Base-by-base conservation (phyloP, 2,113 vertebrate species). In the Trematomus loennbergii region DNA sequence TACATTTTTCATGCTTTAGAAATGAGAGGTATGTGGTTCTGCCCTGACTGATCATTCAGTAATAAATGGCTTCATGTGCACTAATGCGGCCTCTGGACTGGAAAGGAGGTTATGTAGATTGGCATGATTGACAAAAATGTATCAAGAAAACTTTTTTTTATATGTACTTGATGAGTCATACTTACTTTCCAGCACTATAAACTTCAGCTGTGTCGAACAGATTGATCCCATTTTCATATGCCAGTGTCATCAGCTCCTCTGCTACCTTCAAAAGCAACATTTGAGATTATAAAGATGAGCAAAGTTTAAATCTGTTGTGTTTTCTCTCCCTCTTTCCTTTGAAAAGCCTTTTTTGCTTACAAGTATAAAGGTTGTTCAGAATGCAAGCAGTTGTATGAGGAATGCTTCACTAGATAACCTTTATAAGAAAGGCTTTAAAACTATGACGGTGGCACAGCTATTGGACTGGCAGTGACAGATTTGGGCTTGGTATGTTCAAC, bases 171-270 rank as follows among this genome's bases (percentile, higher is more conserved):
- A 3, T 48, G 50, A 52, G 7, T 9, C 3, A 22, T 76, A 97
- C 97, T 75, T 93, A 98, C 97, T 96, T 97, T 83, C 97, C 97
- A 0, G 96, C 96, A 0, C 94, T 96, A 0, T 99, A 99, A 74
- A 98, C 96, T 70, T 99, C 97, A 1, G 97, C 97, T 0, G 97
- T 99, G 87, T 99, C 97, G 0, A 98, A 99, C 72, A 99, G 95
- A 88, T 99, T 99, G 93, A 99, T 98, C 81, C 97, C 97, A 0
- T 96, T 98, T 85, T 99, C 97, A 0, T 99, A 99, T 9, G 97
- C 97, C 87, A 98, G 65, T 48, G 97, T 97, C 97, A 98, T 94
- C 50, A 99, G 92, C 90, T 99, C 96, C 90, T 99, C 97, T 0
- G 97, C 97, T 94, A 97, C 96, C 97, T 99, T 93, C 0, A 90